Conservation (phyloP, 1,140 invertebrate species). For the Maniola jurtina region DNA sequence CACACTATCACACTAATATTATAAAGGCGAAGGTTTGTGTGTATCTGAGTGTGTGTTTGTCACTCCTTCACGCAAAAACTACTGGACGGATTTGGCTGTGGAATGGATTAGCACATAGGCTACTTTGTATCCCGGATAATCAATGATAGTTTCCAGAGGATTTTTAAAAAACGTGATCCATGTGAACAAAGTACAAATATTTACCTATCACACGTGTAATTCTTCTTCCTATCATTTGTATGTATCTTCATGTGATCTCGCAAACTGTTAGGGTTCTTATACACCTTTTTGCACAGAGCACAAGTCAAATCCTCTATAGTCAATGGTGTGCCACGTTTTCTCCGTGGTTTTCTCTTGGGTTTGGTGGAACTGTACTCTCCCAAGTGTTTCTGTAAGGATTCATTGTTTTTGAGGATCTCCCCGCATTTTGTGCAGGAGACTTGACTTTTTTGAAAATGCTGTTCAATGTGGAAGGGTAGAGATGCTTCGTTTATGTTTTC, state of each 20-base stretch:
- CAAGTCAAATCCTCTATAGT: slow-evolving; percentile 52
- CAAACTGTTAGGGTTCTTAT: slow-evolving; percentile 53
- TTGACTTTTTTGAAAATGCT: slow-evolving; percentile 42
- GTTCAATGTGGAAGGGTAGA: slow-evolving; percentile 35
- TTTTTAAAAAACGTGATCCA: too few relatives aligned
- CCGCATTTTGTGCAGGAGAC: slow-evolving; percentile 47
- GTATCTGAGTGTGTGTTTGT: too few relatives aligned
- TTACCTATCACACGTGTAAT: slow-evolving; percentile 55
- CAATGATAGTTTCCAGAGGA: too few relatives aligned
- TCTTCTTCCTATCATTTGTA: slow-evolving; percentile 50
- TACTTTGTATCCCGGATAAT: too few relatives aligned
- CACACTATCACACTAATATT: too few relatives aligned
- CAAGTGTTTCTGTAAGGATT: slow-evolving; percentile 44
- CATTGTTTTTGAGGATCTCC: slow-evolving; percentile 46
- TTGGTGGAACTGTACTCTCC: slow-evolving; percentile 42
- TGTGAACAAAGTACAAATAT: neutral
- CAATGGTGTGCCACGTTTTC: slow-evolving; percentile 47
- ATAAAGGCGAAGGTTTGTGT: too few relatives aligned
- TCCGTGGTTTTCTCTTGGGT: slow-evolving; percentile 39
- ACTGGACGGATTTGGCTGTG: too few relatives aligned
- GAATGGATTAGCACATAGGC: too few relatives aligned
- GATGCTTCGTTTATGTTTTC: slow-evolving; percentile 32
- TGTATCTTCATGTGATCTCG: slow-evolving; percentile 58
- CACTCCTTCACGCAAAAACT: too few relatives aligned
- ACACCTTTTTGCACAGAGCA: slow-evolving; percentile 58